Evolutionary conservation across 2,888 invertebrate genomes (phyloP), one percentile per base, ranked within the genome.

Genomic region (Drosophila prolongata): DNA sequence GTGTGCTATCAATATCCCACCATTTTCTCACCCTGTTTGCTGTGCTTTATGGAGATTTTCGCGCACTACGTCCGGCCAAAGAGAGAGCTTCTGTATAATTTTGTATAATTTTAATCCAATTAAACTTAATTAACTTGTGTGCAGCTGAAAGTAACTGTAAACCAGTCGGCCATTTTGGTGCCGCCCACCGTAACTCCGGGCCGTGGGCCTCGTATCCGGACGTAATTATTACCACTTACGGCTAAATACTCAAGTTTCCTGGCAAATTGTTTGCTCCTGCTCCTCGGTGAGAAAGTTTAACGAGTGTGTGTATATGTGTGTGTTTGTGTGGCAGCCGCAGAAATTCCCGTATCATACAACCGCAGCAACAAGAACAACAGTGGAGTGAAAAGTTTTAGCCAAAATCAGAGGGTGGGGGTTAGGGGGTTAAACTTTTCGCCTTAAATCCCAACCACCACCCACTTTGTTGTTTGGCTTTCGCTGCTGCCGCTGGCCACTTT

Each of bases 201-300:
- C 42, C 35, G 27, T 49, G 53, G 54, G 58, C 57, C 60, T 54
- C 67, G 56, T 40, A 53, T 68, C 58, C 80, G 72, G 30, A 30
- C 75, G 76, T 82, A 86, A 89, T 86, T 84, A 90, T 82, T 86
- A 78, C 82, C 84, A 86, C 90, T 90, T 89, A 80, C 77, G 80
- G 89, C 82, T 88, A 88, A 89, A 89, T 87, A 84, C 84, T 77
- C 60, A 72, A 71, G 62, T 73, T 75, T 54, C 46, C 44, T 30
- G 56, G 38, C 40, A 52, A 44, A 24, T 54, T 38, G 30, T 52
- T 42, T 57, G 24, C 11, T 54, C 43, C 35, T 56, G 16, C 52
- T 24, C 38, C 8, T 49, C 11, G 44, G 19, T 27, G 50, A 47
- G 70, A 74, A 74, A 74, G 71, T 64, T 64, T n/a, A 47, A 37